Evolutionary conservation across 2,888 invertebrate species (phyloP), one percentile per base, ranked within the genome.

Genomic region (Ceraclea dissimilis): DNA sequence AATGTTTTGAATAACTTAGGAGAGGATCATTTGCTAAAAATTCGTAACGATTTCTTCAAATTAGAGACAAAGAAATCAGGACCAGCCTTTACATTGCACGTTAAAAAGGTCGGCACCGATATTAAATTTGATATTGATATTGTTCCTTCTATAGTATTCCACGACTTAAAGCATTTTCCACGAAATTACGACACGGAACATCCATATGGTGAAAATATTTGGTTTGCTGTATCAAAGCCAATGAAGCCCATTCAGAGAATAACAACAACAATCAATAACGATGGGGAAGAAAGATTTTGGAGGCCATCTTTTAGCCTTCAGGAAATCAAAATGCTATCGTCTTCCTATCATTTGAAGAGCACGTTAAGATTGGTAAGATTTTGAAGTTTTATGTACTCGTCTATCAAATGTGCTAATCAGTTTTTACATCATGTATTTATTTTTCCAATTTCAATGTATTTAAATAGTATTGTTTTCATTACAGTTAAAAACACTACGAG

Each of bases 191-290:
- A 19, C 16, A 18, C 10, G 11, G 22, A 50, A 39, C 16, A 39
- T 13, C 16, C 39, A 20, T 50, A 33, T 19, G 31, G 21, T 17
- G 8, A 20, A 1, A 26, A 46, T n/a, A 50, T 50, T n/a, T 55
- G 55, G 55, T 50, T 50, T 19, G 50, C 44, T 19, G 46, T 55
- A 11, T 50, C 55, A 1, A 55, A 55, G 33, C 55, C 55, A 2
- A 26, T 55, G 16, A 2, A 22, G 11, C 16, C 21, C 26, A n/a
- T n/a, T n/a, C n/a, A n/a, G n/a, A n/a, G n/a, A n/a, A n/a, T n/a
- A n/a, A n/a, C n/a, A n/a, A n/a, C n/a, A n/a, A n/a, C n/a, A n/a
- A n/a, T n/a, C n/a, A n/a, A n/a, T n/a, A 19, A 44, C 8, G 20
- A 33, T 5, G 18, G 2, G 26, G 44, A 44, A 31, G 26, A 55